Conservation (phyloP, 2,888 invertebrate genomes). For the Aromia moschata region DNA sequence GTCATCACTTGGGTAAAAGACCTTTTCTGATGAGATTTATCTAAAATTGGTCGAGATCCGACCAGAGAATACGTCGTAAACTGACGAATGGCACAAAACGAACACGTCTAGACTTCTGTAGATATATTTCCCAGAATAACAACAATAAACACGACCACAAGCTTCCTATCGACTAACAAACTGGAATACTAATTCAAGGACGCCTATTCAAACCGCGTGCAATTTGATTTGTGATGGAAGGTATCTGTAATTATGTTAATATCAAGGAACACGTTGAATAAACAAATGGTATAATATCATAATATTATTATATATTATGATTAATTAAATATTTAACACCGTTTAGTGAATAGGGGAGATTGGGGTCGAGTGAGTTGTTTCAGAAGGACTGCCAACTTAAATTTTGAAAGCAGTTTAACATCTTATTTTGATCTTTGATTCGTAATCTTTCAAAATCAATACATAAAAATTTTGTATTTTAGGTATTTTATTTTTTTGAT, state of each 20-base stretch:
- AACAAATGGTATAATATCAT: background rate
- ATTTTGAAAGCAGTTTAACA: too few relatives aligned
- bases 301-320: background rate
- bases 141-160: background rate
- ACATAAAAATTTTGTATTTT: too few relatives aligned
- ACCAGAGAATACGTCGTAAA: background rate
- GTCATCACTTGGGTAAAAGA: background rate
- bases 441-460: too few relatives aligned
- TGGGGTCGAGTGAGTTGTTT: too few relatives aligned
- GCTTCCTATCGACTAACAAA: background rate
- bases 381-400: too few relatives aligned
- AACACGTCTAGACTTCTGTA: constrained; percentile 10
- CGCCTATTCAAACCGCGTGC: background rate
- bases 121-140: constrained; percentile 5
- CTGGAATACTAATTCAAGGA: background rate
- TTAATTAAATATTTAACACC: background rate
- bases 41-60: background rate
- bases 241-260: background rate
- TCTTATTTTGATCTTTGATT: background rate
- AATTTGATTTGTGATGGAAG: background rate
- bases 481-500: too few relatives aligned
- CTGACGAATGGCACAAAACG: constrained; percentile 1
- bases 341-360: background rate
- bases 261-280: background rate
- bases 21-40: background rate